A percentile compares a stretch with the other conserved stretches of the same genome.
These are phyloP conservation scores for Ibycter americanus DNA, from an alignment of 2,797 vertebrate genomes.

Conservation along the genomic window DNA sequence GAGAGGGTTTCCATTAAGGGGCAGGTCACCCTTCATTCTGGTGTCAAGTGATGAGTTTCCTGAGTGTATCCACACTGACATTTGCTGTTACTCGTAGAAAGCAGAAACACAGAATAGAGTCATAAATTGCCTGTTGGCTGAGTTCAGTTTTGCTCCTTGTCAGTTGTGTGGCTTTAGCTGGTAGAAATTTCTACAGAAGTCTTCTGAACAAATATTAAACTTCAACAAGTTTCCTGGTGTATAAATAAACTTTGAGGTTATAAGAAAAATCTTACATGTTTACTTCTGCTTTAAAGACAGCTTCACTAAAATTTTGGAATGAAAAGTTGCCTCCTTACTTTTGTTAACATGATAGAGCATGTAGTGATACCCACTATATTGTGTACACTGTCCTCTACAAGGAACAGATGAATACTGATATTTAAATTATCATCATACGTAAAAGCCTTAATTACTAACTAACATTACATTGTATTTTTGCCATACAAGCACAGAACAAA, in stretches of 20 bases:
- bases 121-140: conserved; percentile 12
- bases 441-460: neutral
- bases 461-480: neutral
- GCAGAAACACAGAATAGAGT: neutral
- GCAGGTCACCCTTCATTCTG: conserved; percentile 2
- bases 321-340: neutral
- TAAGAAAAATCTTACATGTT: neutral
- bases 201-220: conserved; percentile 31
- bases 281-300: neutral
- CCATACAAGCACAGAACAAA: neutral
- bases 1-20: neutral
- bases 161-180: neutral
- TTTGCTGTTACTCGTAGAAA: neutral
- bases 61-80: neutral
- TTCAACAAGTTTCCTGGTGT: neutral
- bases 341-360: neutral
- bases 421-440: neutral
- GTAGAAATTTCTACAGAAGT: conserved; percentile 5
- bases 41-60: conserved; percentile 22
- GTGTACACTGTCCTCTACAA: neutral
- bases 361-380: neutral
- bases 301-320: neutral
- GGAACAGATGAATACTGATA: neutral
- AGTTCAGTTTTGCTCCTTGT: conserved; percentile 8
- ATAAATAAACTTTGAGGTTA: conserved; percentile 2